Evolutionary conservation across 2,113 vertebrate genomes (phyloP), one percentile per base, ranked within the genome.

Genomic region (Alouatta palliata): DNA sequence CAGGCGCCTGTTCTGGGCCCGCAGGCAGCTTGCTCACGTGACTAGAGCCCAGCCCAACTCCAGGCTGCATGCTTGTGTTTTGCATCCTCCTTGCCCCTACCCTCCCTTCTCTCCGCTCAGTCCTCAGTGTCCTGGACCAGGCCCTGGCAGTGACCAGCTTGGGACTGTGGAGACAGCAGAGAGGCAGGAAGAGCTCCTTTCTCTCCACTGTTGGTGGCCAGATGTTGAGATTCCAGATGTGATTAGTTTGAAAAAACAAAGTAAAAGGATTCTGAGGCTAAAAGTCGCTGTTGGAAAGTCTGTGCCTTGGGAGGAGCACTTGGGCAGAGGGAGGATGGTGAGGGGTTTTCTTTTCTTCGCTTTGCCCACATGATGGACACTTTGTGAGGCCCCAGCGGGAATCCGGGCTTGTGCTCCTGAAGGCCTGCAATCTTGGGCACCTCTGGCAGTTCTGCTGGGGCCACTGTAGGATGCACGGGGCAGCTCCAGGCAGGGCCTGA

Each of bases 31-130:
- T 12, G n/a, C 90, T 21, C 43, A 10, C 8, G 0, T 27, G 5
- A 75, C 11, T 54, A 43, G 64, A 68, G 19, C 9, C 77, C 37
- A 17, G 66, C 66, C 16, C 66, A 40, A 77, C 56, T 21, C 61
- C 56, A 85, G 47, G 6, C 20, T 17, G n/a, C 19, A 14, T 1
- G 2, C 40, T 40, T 80, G 43, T 21, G 21, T 32, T 35, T n/a
- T 56, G 40, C 47, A 14, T 9, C 35, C 9, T 27, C 10, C 8
- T 16, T 4, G 0, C 32, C 6, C 4, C 7, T 17, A 19, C 52
- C 3, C 4, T 23, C 7, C 14, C 10, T 3, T 21, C 30, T 20
- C 45, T 5, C 58, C 45, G 1, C 35, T 61, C 19, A 30, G 37
- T 23, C 21, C 23, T 52, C 49, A 3, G 2, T 12, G 43, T 40